Conservation (phyloP, 2,888 invertebrate species). For the Dioctria linearis region DNA sequence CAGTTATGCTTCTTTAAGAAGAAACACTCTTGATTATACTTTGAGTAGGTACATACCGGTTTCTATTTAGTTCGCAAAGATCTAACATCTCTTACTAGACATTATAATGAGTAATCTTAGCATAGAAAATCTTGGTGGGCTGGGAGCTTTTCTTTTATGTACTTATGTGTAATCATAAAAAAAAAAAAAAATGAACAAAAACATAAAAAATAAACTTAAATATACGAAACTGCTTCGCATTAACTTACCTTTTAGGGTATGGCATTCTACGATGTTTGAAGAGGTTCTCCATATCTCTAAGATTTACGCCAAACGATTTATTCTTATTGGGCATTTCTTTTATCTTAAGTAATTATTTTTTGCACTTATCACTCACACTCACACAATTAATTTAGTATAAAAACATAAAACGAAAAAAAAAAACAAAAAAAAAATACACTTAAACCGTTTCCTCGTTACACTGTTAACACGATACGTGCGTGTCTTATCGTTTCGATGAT, state of each 20-base stretch:
- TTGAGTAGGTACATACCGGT: slow-evolving; percentile 5
- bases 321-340: slow-evolving; percentile 53
- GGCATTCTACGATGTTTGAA: slow-evolving; percentile 70
- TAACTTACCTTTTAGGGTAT: slow-evolving; percentile 70
- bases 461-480: background rate
- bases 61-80: slow-evolving; percentile 2
- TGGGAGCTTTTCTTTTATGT: too few relatives aligned
- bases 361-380: slow-evolving; percentile 15
- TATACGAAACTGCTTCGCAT: background rate
- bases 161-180: too few relatives aligned
- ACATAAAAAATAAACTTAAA: too few relatives aligned
- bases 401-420: background rate
- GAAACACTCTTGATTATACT: slow-evolving; percentile 19
- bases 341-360: slow-evolving; percentile 29
- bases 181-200: too few relatives aligned
- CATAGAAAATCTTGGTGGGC: too few relatives aligned
- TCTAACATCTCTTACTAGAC: too few relatives aligned
- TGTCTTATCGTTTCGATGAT: background rate
- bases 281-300: slow-evolving; percentile 69
- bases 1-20: slow-evolving; percentile 37
- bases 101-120: background rate
- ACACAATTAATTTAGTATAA: background rate
- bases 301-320: slow-evolving; percentile 51
- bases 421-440: slow-evolving; percentile 14
- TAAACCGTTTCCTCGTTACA: slow-evolving; percentile 7